phyloP scores from a whole-genome alignment of 2,113 vertebrate genomes.

The Phyllostomus hastatus region DNA sequence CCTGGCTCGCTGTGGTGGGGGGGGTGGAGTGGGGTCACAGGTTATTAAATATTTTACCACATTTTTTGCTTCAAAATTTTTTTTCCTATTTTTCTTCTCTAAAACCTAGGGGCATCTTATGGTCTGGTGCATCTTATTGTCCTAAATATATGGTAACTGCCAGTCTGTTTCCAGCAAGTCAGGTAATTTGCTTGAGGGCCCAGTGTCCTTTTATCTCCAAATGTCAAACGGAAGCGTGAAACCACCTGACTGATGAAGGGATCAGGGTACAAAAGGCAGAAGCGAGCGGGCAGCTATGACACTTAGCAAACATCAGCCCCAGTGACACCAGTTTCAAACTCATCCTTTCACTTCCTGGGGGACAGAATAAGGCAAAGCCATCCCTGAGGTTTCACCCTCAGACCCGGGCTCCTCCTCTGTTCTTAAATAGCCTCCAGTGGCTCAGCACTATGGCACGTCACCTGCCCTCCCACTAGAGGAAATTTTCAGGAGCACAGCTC shows the following conservation, averaged over 20 bases:
- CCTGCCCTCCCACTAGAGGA: too few species aligned
- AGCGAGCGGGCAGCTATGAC: not conserved
- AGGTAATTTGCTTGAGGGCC: not conserved
- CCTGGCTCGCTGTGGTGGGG: too few species aligned
- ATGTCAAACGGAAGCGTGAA: not conserved
- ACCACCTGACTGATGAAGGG: not conserved
- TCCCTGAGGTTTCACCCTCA: not conserved
- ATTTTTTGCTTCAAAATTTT: too few species aligned
- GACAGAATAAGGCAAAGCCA: not conserved
- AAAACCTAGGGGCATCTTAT: too few species aligned
- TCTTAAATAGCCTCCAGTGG: not conserved
- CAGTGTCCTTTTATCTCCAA: not conserved
- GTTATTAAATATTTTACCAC: too few species aligned
- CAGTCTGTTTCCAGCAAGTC: not conserved
- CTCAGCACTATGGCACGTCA: fast-evolving
- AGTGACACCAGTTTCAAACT: not conserved
- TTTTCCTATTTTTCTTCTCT: too few species aligned
- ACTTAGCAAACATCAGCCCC: not conserved
- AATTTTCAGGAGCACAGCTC: not conserved
- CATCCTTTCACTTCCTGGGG: not conserved
- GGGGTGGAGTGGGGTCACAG: too few species aligned
- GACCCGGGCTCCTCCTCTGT: not conserved
- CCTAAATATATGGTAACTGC: not conserved
- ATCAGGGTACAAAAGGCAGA: not conserved
- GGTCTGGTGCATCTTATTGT: too few species aligned